A percentile compares a stretch with the other conserved stretches of the same genome.
Evolutionary conservation across 1,140 invertebrate genomes (phyloP).

Genomic region (Hypothenemus hampei): DNA sequence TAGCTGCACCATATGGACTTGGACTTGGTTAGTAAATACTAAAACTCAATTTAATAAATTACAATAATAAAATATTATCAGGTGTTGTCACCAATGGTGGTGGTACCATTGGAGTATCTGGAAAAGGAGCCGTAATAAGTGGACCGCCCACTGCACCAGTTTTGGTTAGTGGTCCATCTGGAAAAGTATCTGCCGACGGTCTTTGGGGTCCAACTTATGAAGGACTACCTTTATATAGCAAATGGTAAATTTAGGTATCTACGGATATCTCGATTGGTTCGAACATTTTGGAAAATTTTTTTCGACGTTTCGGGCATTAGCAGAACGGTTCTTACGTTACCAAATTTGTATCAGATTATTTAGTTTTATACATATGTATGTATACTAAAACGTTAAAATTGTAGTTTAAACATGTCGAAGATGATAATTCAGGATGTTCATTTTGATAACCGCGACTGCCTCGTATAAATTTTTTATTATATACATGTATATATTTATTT

Average conservation of each 20-base stretch:
- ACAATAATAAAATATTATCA: not conserved
- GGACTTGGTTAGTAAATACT: not conserved
- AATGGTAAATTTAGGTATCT: too few species aligned
- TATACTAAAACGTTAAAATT: too few species aligned
- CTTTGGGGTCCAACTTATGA: conserved; percentile 28
- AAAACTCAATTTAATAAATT: not conserved
- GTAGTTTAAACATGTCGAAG: too few species aligned
- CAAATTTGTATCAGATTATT: too few species aligned
- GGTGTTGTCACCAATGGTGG: conserved; percentile 21
- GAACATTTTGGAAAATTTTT: too few species aligned
- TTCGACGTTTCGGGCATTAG: too few species aligned
- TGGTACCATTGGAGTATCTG: conserved; percentile 24
- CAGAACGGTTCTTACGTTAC: too few species aligned
- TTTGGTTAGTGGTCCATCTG: conserved; percentile 36
- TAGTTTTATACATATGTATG: too few species aligned
- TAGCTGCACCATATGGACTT: conserved; percentile 14
- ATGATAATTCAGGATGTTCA: too few species aligned
- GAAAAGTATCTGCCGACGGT: conserved; percentile 32
- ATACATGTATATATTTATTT: conserved; percentile 9
- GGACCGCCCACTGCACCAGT: conserved; percentile 36
- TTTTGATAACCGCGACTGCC: conserved; percentile 11
- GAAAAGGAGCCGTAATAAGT: conserved; percentile 30
- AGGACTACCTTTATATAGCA: conserved; percentile 9
- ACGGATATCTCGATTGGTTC: too few species aligned
- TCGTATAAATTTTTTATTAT: not conserved